Base-by-base conservation (phyloP, 2,888 invertebrate genomes). In the Acleris sparsana region DNA sequence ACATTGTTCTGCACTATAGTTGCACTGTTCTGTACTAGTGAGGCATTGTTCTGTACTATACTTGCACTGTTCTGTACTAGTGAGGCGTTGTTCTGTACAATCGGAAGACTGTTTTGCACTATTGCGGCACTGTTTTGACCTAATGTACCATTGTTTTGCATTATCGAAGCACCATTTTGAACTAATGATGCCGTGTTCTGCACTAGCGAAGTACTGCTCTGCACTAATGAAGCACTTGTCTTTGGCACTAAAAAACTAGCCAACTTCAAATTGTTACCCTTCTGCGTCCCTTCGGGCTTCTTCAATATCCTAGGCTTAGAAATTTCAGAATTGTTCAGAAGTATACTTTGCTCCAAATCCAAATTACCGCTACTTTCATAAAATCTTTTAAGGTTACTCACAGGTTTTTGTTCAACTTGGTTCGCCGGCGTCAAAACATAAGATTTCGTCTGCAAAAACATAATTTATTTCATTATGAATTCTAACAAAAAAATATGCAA, bases 351-450 rank as follows among this genome's bases (percentile, higher is more conserved):
- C 73, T 90, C 91, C 61, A 92, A 80, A 75, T 89, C 91, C 61
- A 92, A 80, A 75, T 89, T 90, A 71, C 90, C 92, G 84, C 91
- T 92, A 79, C 83, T 92, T 82, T 92, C 92, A 74, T 92, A 92
- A 75, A 90, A 92, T 68, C 83, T 82, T 85, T 89, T 91, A 80
- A 92, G 85, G 84, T 85, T 92, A 72, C 83, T 82, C n/a, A 85
- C 78, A 58, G 89, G 86, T 74, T 86, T 86, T 25, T 80, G 76
- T 65, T 76, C 76, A 43, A 81, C 82, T 64, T 82, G 75, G 68
- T 72, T 79, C 70, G 75, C 83, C 70, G 83, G 83, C 48, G 88
- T 75, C 65, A 90, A 73, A 60, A 87, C 79, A 71, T 84, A 89
- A n/a, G 88, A 83, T 70, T 82, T 84, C 13, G 83, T 80, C 91